Evolutionary conservation across 2,797 vertebrate species (phyloP).

Genomic region (Mormyrus hasselquistii): DNA sequence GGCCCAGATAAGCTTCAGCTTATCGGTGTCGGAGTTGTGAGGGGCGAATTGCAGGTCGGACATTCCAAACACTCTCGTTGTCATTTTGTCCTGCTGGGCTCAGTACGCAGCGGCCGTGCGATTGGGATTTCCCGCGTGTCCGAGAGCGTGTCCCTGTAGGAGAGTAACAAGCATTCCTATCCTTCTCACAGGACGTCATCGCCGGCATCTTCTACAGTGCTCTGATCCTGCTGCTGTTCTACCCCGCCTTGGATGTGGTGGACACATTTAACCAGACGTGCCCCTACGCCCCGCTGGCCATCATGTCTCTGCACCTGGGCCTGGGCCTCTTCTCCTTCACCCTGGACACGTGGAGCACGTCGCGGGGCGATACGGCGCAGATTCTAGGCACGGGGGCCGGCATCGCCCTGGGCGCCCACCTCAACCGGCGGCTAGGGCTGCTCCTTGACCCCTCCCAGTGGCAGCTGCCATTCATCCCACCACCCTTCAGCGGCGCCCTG

Average conservation of each 20-base stretch:
- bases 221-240: conserved; percentile 78
- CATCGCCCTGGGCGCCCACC: conserved; percentile 78
- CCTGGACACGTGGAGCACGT: conserved; percentile 96
- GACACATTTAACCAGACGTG: conserved; percentile 81
- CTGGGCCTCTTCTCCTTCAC: conserved; percentile 90
- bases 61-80: neutral
- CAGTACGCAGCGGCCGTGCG: neutral
- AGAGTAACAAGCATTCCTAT: conserved; percentile 19
- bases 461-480: conserved; percentile 60
- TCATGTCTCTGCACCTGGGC: conserved; percentile 74
- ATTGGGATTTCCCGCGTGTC: neutral
- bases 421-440: conserved; percentile 67
- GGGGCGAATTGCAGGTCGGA: neutral
- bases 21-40: neutral
- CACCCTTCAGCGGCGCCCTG: conserved; percentile 56
- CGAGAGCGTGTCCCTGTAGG: neutral
- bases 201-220: conserved; percentile 81
- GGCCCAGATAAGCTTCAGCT: neutral
- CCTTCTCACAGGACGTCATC: conserved; percentile 75
- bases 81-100: neutral
- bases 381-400: conserved; percentile 90
- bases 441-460: conserved; percentile 62
- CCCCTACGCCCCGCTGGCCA: conserved; percentile 74
- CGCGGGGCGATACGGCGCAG: conserved; percentile 88
- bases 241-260: conserved; percentile 75